These are phyloP conservation scores for Kryptolebias ocellatus DNA, from an alignment of 2,797 vertebrate genomes.

Conservation along the genomic window DNA sequence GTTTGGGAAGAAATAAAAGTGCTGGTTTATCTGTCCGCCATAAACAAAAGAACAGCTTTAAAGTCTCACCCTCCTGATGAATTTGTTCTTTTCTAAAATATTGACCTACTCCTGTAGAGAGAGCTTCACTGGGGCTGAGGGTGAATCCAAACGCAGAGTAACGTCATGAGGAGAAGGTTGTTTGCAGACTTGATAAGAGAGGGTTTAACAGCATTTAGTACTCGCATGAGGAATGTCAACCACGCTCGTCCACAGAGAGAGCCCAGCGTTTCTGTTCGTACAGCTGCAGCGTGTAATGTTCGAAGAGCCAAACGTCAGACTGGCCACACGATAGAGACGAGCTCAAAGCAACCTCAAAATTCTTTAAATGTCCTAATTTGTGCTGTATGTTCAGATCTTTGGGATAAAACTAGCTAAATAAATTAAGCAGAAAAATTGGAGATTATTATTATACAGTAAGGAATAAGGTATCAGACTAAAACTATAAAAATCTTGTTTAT, in stretches of 20 bases:
- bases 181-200: background rate
- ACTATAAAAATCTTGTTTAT: too few species aligned
- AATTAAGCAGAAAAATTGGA: too few species aligned
- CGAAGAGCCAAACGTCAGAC: background rate
- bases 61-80: background rate
- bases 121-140: background rate
- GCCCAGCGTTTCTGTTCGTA: background rate
- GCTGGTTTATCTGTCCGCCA: background rate
- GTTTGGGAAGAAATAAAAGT: background rate
- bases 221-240: slow-evolving; percentile 1
- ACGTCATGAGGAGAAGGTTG: too few species aligned
- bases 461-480: too few species aligned
- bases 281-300: background rate
- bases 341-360: too few species aligned
- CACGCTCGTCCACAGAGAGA: background rate
- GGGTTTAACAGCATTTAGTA: background rate
- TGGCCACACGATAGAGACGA: too few species aligned
- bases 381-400: too few species aligned
- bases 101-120: background rate
- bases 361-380: too few species aligned
- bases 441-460: too few species aligned
- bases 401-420: too few species aligned
- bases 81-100: background rate
- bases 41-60: slow-evolving; percentile 10
- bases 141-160: slow-evolving; percentile 1